These are phyloP conservation scores for Cecropterus lyciades DNA, from an alignment of 1,140 invertebrate genomes.

Conservation along the genomic window DNA sequence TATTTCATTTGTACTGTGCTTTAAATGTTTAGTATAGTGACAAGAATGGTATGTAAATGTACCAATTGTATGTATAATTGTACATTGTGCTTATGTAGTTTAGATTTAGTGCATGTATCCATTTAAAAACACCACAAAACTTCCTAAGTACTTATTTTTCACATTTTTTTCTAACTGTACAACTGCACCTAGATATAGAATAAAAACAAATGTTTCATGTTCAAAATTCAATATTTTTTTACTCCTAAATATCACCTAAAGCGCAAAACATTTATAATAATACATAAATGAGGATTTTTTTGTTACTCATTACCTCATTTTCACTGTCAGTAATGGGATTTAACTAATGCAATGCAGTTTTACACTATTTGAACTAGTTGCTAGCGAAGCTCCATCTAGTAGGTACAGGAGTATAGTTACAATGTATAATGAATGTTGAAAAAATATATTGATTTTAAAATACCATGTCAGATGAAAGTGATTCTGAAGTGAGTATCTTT, in stretches of 20 bases:
- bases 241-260: no score
- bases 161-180: no score
- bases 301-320: conserved; percentile 15
- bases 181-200: no score
- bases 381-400: conserved; percentile 8
- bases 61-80: background rate
- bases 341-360: conserved; percentile 19
- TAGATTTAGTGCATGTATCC: no score
- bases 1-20: background rate
- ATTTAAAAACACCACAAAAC: no score
- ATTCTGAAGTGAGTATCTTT: conserved; percentile 48
- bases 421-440: no score
- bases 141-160: no score
- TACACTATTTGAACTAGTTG: conserved; percentile 14
- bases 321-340: conserved; percentile 3
- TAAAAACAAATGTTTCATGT: no score
- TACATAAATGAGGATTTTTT: no score
- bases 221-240: no score
- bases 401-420: background rate
- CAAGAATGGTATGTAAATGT: no score
- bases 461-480: conserved; percentile 32
- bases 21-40: background rate
- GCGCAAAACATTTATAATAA: no score
- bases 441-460: background rate
- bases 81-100: background rate